Evolutionary conservation across 2,888 invertebrate species (phyloP).

Genomic region (Papilio demoleus): DNA sequence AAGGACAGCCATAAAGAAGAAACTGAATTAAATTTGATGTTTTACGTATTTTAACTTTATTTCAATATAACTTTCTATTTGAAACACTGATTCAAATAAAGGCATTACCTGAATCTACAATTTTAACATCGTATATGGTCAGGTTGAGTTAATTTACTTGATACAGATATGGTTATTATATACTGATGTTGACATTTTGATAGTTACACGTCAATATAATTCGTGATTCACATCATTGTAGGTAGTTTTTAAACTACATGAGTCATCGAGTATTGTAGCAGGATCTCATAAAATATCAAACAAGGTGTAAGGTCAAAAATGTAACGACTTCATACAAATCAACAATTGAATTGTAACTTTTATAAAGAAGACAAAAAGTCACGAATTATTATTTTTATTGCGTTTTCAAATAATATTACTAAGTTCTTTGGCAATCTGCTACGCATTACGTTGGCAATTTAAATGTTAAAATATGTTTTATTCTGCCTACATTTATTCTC

Average conservation of each 20-base stretch:
- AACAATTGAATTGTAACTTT: constrained; percentile 2
- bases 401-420: not conserved
- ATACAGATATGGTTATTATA: constrained; percentile 23
- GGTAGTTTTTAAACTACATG: constrained; percentile 14
- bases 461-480: not conserved
- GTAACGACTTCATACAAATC: constrained; percentile 22
- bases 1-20: too few species aligned
- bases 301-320: constrained; percentile 18
- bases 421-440: not conserved
- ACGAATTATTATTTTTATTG: not conserved
- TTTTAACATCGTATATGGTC: too few species aligned
- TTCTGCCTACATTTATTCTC: not conserved
- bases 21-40: too few species aligned
- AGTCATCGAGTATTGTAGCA: constrained; percentile 23
- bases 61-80: too few species aligned
- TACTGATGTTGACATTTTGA: constrained; percentile 29
- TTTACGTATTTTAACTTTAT: too few species aligned
- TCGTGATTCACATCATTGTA: constrained; percentile 31
- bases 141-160: constrained; percentile 2
- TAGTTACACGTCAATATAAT: constrained; percentile 1
- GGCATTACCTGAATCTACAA: too few species aligned
- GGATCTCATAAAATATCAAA: constrained; percentile 30
- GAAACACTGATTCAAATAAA: too few species aligned
- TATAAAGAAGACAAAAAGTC: not conserved
- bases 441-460: not conserved